Percentiles rank a stretch among this genome's conserved stretches.
These are phyloP conservation scores for Ornithoptera alexandrae DNA, from an alignment of 2,888 invertebrate genomes.

Conservation along the genomic window DNA sequence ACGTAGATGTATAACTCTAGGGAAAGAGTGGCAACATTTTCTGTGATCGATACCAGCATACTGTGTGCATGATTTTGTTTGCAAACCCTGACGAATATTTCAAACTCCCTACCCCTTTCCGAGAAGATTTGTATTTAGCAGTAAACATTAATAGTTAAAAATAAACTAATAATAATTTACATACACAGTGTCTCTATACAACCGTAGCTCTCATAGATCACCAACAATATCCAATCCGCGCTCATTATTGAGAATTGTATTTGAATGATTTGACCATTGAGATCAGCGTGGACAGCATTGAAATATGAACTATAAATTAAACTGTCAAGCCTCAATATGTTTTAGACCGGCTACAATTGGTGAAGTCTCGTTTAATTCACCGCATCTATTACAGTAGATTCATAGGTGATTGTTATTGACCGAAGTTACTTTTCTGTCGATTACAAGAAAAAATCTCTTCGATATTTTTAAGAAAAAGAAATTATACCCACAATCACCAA, in stretches of 20 bases:
- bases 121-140: too few relatives aligned
- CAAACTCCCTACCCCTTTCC: too few relatives aligned
- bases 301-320: constrained; percentile 7
- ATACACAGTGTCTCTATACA: too few relatives aligned
- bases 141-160: too few relatives aligned
- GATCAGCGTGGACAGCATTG: neutral
- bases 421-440: too few relatives aligned
- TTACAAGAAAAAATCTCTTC: neutral
- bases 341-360: constrained; percentile 11
- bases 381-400: constrained; percentile 21
- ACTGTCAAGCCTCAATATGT: constrained; percentile 1
- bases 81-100: too few relatives aligned
- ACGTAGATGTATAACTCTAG: too few relatives aligned
- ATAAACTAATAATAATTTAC: too few relatives aligned
- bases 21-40: too few relatives aligned
- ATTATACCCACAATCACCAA: too few relatives aligned
- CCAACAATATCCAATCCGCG: constrained; percentile 18
- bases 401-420: constrained; percentile 11
- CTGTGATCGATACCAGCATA: too few relatives aligned
- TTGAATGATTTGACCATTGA: constrained; percentile 22
- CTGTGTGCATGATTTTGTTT: too few relatives aligned
- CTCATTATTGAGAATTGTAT: constrained; percentile 20
- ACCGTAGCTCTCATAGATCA: constrained; percentile 13
- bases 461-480: neutral
- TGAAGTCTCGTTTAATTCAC: constrained; percentile 20